Evolutionary conservation across 2,113 vertebrate species (phyloP).

Genomic region (Dryoscopus gambensis): DNA sequence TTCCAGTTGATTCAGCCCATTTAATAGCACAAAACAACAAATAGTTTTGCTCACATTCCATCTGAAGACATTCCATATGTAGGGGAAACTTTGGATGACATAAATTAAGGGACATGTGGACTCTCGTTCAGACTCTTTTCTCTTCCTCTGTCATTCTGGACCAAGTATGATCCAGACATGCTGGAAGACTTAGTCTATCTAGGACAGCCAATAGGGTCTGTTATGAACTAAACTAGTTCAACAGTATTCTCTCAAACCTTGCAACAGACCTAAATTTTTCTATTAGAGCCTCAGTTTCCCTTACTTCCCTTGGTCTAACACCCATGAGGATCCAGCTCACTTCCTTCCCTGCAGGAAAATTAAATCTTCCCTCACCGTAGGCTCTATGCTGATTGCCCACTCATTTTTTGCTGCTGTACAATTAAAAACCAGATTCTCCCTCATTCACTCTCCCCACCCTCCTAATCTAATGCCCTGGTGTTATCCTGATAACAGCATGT

Average conservation of each 20-base stretch:
- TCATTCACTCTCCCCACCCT: neutral
- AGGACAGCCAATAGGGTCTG: neutral
- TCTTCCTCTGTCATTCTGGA: neutral
- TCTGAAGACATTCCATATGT: neutral
- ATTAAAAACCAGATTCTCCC: neutral
- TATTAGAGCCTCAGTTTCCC: neutral
- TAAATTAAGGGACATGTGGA: neutral
- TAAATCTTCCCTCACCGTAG: neutral
- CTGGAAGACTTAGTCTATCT: neutral
- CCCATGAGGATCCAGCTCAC: neutral
- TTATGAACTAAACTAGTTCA: neutral
- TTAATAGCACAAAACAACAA: neutral
- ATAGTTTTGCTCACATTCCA: neutral
- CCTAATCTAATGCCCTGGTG: neutral
- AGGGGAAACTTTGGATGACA: neutral
- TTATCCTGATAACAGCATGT: neutral
- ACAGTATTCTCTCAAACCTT: neutral
- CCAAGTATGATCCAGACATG: neutral
- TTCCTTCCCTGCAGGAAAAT: neutral
- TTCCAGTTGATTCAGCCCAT: neutral
- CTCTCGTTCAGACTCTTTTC: neutral
- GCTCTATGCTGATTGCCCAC: neutral
- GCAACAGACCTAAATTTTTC: neutral
- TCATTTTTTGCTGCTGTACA: neutral
- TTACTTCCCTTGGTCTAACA: neutral